These are phyloP conservation scores for Ptychoptera contaminata DNA, from an alignment of 2,888 invertebrate genomes.

Conservation along the genomic window DNA sequence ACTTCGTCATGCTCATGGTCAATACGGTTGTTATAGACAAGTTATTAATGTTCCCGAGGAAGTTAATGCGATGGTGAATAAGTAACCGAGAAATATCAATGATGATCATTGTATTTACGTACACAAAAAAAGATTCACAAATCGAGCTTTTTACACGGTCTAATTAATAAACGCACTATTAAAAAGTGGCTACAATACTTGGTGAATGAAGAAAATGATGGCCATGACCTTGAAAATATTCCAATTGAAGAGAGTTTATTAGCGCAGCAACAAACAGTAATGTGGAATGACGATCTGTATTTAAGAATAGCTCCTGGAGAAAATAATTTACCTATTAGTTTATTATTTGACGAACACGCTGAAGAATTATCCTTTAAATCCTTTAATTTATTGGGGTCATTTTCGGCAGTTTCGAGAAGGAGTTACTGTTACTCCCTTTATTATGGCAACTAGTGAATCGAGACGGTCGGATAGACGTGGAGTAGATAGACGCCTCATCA, in stretches of 20 bases:
- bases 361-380: conserved; percentile 30
- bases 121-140: conserved; percentile 8
- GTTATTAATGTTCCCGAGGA: too few relatives aligned
- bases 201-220: too few relatives aligned
- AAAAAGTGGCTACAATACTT: too few relatives aligned
- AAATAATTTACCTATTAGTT: conserved; percentile 16
- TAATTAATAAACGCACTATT: conserved; percentile 8
- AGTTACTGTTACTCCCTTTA: conserved; percentile 10
- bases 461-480: conserved; percentile 17
- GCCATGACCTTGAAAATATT: conserved; percentile 12
- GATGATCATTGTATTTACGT: conserved; percentile 8
- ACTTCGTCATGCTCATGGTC: too few relatives aligned
- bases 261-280: conserved; percentile 15
- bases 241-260: conserved; percentile 13
- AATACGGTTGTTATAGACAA: too few relatives aligned
- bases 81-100: background rate
- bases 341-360: conserved; percentile 24
- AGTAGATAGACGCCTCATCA: conserved; percentile 18
- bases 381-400: conserved; percentile 24
- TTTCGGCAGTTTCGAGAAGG: conserved; percentile 16
- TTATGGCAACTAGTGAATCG: conserved; percentile 12
- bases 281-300: conserved; percentile 21
- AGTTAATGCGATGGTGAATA: background rate
- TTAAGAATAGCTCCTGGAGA: conserved; percentile 20
- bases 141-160: conserved; percentile 6